phyloP scores from a whole-genome alignment of 1,140 invertebrate genomes.

The Trissolcus basalis region DNA sequence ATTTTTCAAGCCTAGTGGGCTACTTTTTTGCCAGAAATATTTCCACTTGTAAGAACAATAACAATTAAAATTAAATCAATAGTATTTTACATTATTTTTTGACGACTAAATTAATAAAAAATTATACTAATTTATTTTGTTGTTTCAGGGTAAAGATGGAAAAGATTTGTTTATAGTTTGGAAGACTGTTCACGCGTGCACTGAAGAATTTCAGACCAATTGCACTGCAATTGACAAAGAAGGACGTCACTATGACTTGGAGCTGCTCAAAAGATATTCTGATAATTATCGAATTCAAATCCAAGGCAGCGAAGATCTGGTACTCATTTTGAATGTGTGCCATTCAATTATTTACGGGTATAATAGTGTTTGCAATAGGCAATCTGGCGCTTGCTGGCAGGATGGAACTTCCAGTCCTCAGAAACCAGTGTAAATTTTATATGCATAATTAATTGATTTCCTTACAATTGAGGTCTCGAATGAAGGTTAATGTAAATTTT shows the following conservation, averaged over 20 bases:
- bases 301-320: slow-evolving; percentile 24
- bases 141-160: slow-evolving; percentile 54
- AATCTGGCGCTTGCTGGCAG: slow-evolving; percentile 62
- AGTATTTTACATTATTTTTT: neutral
- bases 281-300: slow-evolving; percentile 67
- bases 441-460: neutral
- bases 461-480: no score
- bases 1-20: slow-evolving; percentile 51
- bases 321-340: slow-evolving; percentile 71
- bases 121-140: slow-evolving; percentile 16
- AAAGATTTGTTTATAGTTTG: slow-evolving; percentile 63
- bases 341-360: slow-evolving; percentile 65
- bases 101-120: neutral
- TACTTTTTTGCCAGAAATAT: slow-evolving; percentile 53
- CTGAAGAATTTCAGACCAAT: slow-evolving; percentile 34
- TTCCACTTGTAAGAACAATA: slow-evolving; percentile 51
- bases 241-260: slow-evolving; percentile 64
- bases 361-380: slow-evolving; percentile 51
- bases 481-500: no score
- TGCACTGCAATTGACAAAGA: slow-evolving; percentile 59
- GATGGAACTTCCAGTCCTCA: slow-evolving; percentile 24
- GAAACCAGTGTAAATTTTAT: slow-evolving; percentile 23
- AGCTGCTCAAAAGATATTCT: slow-evolving; percentile 58
- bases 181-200: slow-evolving; percentile 63
- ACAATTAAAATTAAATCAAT: neutral